Evolutionary conservation across 2,113 vertebrate species (phyloP), one percentile per base, ranked within the genome.

Genomic region (Protobothrops flavoviridis): DNA sequence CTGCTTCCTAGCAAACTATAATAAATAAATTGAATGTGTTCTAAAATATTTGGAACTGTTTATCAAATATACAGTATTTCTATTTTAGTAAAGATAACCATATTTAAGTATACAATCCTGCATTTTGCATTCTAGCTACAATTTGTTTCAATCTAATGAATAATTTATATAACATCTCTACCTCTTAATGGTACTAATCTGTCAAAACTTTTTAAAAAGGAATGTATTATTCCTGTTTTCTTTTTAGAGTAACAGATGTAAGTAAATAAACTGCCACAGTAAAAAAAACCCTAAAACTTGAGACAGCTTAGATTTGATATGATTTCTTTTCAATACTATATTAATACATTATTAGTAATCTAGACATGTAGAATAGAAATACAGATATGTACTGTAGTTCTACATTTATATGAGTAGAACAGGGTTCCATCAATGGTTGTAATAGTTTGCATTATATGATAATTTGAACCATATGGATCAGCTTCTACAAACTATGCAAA

Each of bases 391-490:
- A 59, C 57, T 24, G 57, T 87, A 64, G 85, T 61, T 52, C 85
- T 64, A 26, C 23, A 39, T 92, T 24, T 52, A 29, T 50, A 5
- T 92, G 12, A 53, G n/a, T 53, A 92, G n/a, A 88, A 69, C 91
- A 92, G 17, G 48, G 7, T 88, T 50, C 86, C 48, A 88, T 50
- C 39, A 92, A 88, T 24, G 1, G 23, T 13, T 56, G 52, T 59
- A 85, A 39, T 85, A 74, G 55, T 91, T 69, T 91, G 87, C 57
- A 74, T 55, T 33, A 88, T 53, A 48, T 88, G 29, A 85, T 61
- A 87, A 93, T 92, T 89, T 87, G 50, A 87, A 55, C 90, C 89
- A 87, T 87, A 57, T 93, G 56, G 85, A 87, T 88, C 69, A 87
- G 5, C 5, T 56, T 91, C 50, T 74, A 69, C 17, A 74, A 74